Conservation (phyloP, 2,113 vertebrate species). For the Calidris pygmaea region DNA sequence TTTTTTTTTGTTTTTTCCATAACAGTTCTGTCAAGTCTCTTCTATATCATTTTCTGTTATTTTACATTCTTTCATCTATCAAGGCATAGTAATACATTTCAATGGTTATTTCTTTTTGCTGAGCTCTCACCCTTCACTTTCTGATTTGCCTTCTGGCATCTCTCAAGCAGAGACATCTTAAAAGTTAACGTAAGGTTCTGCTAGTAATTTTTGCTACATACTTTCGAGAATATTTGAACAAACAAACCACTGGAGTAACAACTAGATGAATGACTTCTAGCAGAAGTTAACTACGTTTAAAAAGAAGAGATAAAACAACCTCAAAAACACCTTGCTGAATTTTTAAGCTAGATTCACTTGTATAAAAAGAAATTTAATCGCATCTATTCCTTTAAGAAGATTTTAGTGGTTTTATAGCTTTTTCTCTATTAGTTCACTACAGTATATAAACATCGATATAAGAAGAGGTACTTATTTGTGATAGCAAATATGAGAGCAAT, state of each 20-base stretch:
- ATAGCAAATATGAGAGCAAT: not conserved
- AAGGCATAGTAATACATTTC: not conserved
- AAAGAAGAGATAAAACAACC: not conserved
- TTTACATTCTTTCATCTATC: not conserved
- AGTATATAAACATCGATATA: not conserved
- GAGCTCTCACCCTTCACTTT: not conserved
- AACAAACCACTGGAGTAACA: not conserved
- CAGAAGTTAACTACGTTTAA: not conserved
- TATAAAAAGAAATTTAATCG: not conserved
- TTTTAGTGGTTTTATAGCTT: not conserved
- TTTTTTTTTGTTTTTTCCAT: not conserved
- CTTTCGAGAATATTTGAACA: not conserved
- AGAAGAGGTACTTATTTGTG: not conserved
- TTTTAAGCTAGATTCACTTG: not conserved
- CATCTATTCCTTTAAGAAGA: not conserved
- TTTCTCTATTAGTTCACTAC: not conserved
- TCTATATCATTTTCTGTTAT: not conserved
- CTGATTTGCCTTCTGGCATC: not conserved
- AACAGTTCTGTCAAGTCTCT: not conserved
- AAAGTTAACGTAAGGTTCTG: not conserved
- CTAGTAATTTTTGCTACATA: not conserved
- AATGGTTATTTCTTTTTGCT: not conserved
- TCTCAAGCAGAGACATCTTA: not conserved
- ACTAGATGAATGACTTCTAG: not conserved
- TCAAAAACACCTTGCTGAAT: not conserved